Conservation (phyloP, 1,140 invertebrate genomes). For the Elymnias hypermnestra region DNA sequence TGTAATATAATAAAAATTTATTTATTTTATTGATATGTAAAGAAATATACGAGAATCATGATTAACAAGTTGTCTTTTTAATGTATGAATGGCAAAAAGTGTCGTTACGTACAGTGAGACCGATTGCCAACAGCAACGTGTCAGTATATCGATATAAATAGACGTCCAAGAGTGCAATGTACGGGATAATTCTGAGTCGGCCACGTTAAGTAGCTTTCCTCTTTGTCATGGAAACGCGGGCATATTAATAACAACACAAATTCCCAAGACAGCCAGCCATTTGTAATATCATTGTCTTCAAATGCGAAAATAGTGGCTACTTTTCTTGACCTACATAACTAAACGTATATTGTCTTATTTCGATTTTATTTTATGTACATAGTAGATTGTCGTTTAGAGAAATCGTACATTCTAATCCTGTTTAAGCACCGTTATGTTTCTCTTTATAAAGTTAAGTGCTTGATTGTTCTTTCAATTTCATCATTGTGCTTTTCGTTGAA, state of each 20-base stretch:
- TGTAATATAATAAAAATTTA: not conserved
- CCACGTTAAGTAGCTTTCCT: conserved; percentile 17
- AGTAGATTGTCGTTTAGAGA: no score
- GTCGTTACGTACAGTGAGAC: conserved; percentile 18
- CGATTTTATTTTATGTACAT: no score
- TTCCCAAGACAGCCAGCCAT: not conserved
- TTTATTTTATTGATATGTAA: conserved; percentile 11
- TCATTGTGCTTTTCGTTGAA: no score
- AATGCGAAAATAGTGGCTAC: no score
- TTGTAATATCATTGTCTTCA: not conserved
- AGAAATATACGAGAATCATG: conserved; percentile 12
- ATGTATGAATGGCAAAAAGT: conserved; percentile 25
- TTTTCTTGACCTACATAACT: no score
- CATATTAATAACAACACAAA: not conserved
- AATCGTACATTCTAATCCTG: no score
- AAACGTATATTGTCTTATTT: no score
- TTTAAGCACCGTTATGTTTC: no score
- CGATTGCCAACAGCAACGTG: conserved; percentile 33
- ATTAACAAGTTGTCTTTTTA: not conserved
- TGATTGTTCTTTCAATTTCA: no score
- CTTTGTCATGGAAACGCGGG: conserved; percentile 12
- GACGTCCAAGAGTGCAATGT: conserved; percentile 41
- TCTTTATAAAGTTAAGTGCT: no score
- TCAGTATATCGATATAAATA: conserved; percentile 40
- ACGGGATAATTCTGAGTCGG: conserved; percentile 35